Evolutionary conservation across 2,888 invertebrate genomes (phyloP), one percentile per base, ranked within the genome.

Genomic region (Cheilosia vulpina): DNA sequence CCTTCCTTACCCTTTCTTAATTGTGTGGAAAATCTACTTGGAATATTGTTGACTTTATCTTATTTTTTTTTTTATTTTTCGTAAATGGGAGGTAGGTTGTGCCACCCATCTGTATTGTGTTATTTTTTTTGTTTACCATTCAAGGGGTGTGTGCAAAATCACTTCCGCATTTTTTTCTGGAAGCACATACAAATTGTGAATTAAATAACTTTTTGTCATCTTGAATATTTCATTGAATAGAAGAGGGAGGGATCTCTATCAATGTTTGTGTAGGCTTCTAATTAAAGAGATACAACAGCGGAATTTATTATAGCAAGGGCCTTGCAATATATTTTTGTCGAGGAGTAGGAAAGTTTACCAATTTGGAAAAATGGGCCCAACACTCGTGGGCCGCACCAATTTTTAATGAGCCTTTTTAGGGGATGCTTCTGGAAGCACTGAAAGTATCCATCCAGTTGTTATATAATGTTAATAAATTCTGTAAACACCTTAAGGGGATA

Each of bases 21-120:
- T 71, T 69, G 63, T 69, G 63, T 45, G 77, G 69, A 78, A 78
- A 78, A 78, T 71, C 77, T 78, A 69, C 62, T 77, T 6, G 43
- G 52, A 76, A 76, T 68, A 76, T 60, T 76, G 66, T 60, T 77
- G 38, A 34, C 53, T 50, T 52, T 7, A 7, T 6, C 7, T 5
- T 45, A 31, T 2, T 60, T 31, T 11, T 53, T 52, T n/a, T 27
- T 11, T 50, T 41, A 21, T 21, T 21, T 21, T 21, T 21, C 19
- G 13, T 17, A 9, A 7, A 9, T 2, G 5, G 57, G 38, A 38
- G 27, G 34, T 27, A 31, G 17, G 15, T 13, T 34, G 45, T 17
- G 17, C 45, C n/a, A 38, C 15, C 4, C 9, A 52, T 27, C 53
- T 31, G 2, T 47, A 55, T 31, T n/a, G 4, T 19, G 27, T 27